These are phyloP conservation scores for Sinonovacula constricta DNA, from an alignment of 1,140 invertebrate species.

Conservation along the genomic window DNA sequence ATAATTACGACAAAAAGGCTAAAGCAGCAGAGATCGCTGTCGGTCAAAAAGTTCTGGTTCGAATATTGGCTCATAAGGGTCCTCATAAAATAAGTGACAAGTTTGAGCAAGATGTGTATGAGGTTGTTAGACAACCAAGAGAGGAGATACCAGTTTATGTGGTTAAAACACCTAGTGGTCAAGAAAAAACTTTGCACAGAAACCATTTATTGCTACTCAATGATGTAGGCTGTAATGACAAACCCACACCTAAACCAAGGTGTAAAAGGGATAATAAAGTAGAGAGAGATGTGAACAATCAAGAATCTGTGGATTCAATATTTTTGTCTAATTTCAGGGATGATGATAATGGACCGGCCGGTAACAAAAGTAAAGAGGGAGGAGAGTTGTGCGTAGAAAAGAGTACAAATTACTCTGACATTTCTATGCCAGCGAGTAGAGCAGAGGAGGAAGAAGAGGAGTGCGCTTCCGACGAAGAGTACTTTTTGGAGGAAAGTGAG, in stretches of 20 bases:
- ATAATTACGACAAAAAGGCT: neutral
- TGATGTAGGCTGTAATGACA: too few species aligned
- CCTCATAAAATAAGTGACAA: neutral
- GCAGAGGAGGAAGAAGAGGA: too few species aligned
- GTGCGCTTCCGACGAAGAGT: too few species aligned
- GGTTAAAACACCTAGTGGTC: neutral
- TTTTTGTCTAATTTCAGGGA: neutral
- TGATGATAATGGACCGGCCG: neutral
- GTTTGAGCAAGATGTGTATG: neutral
- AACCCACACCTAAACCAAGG: too few species aligned
- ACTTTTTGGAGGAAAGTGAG: too few species aligned
- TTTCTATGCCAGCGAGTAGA: too few species aligned
- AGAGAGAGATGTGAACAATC: neutral
- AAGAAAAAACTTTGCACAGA: slow-evolving; percentile 8
- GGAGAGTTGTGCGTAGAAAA: too few species aligned
- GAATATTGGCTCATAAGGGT: neutral
- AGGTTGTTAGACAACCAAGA: neutral
- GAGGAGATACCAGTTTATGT: neutral
- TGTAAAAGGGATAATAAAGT: too few species aligned
- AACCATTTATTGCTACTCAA: slow-evolving; percentile 3
- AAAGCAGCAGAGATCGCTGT: neutral
- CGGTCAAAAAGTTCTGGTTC: slow-evolving; percentile 1
- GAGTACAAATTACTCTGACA: too few species aligned
- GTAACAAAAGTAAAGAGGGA: too few species aligned
- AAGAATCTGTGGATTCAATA: neutral